Percentiles rank a stretch among this genome's conserved stretches.
Evolutionary conservation across 2,888 invertebrate genomes (phyloP).

Genomic region (Brenthis daphne): DNA sequence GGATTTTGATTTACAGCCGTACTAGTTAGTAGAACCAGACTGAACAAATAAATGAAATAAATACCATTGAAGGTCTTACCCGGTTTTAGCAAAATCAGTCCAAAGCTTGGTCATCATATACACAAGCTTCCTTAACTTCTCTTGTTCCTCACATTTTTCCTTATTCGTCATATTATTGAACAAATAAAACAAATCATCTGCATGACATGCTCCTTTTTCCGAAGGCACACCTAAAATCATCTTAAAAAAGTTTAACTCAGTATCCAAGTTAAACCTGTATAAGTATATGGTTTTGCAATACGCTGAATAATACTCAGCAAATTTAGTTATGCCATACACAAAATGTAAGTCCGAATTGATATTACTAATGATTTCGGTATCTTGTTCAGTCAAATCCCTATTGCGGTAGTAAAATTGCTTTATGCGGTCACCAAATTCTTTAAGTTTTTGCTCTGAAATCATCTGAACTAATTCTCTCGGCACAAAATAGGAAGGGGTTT

Average conservation of each 20-base stretch:
- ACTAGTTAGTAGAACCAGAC: too few species aligned
- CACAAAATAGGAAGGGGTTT: conserved; percentile 45
- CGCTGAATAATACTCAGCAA: conserved; percentile 41
- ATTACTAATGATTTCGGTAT: conserved; percentile 35
- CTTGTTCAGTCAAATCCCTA: conserved; percentile 40
- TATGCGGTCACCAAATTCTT: conserved; percentile 44
- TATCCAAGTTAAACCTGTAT: conserved; percentile 48
- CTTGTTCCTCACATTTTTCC: conserved; percentile 50
- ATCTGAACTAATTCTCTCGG: conserved; percentile 47
- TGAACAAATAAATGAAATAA: too few species aligned
- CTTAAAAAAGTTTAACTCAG: conserved; percentile 48
- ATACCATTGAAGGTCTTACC: conserved; percentile 47
- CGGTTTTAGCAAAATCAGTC: conserved; percentile 69
- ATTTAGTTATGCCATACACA: conserved; percentile 43
- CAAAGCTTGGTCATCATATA: conserved; percentile 60
- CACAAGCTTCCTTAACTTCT: conserved; percentile 50
- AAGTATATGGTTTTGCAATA: conserved; percentile 41
- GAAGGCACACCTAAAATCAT: conserved; percentile 30
- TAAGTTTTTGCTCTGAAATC: conserved; percentile 36
- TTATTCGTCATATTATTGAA: conserved; percentile 56
- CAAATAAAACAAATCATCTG: conserved; percentile 65
- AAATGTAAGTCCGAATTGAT: conserved; percentile 43
- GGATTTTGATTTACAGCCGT: not conserved
- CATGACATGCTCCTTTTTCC: conserved; percentile 60
- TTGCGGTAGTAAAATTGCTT: conserved; percentile 43